These are phyloP conservation scores for Sceloporus tristichus DNA, from an alignment of 2,113 vertebrate species.

Conservation along the genomic window DNA sequence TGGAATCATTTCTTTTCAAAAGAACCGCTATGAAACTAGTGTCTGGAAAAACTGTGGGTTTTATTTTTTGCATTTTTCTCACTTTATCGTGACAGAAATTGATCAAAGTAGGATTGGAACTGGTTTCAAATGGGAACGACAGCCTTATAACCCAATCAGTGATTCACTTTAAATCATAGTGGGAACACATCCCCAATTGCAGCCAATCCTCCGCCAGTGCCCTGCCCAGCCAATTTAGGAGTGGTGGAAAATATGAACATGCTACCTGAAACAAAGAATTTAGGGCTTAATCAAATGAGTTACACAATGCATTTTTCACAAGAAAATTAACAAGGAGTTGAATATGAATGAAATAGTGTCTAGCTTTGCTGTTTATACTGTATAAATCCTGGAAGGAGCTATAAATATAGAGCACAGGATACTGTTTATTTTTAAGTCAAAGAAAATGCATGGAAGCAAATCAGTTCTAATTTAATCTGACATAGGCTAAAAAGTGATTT, in stretches of 20 bases:
- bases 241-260: background rate
- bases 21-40: too few species aligned
- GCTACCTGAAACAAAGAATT: background rate
- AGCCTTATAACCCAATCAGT: too few species aligned
- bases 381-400: background rate
- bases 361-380: background rate
- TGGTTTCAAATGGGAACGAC: too few species aligned
- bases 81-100: too few species aligned
- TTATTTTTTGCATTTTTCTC: too few species aligned
- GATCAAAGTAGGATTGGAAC: too few species aligned
- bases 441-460: conserved; percentile 8
- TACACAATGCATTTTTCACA: background rate
- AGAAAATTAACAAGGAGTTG: background rate
- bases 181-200: too few species aligned
- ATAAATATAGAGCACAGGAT: background rate
- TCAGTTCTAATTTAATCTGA: background rate
- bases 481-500: conserved; percentile 4
- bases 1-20: too few species aligned
- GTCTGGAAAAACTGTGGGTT: too few species aligned
- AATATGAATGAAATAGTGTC: background rate
- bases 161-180: too few species aligned
- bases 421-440: background rate
- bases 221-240: background rate
- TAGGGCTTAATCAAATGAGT: background rate
- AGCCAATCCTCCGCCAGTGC: background rate